Conservation (phyloP, 2,888 invertebrate genomes). For the Eupithecia subumbrata region DNA sequence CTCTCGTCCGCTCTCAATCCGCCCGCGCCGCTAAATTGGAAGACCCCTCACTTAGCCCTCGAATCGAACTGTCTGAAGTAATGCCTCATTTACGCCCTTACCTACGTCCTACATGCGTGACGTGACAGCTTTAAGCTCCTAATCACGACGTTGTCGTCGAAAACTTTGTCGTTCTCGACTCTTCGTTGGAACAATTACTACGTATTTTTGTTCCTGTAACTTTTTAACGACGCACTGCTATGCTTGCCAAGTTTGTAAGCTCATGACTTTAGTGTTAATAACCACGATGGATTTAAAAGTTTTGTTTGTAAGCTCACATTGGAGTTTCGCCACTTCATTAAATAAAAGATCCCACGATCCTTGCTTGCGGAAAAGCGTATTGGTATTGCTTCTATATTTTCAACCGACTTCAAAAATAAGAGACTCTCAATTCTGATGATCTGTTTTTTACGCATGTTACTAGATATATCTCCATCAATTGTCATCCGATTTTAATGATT, state of each 20-base stretch:
- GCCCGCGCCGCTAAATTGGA: conserved; percentile 29
- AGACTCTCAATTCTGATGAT: neutral
- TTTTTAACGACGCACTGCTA: conserved; percentile 22
- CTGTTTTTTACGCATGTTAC: neutral
- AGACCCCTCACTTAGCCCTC: conserved; percentile 22
- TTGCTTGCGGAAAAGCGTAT: conserved; percentile 12
- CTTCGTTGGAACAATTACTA: conserved; percentile 20
- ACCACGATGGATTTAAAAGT: too few species aligned
- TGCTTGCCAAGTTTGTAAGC: conserved; percentile 24
- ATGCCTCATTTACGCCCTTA: conserved; percentile 20
- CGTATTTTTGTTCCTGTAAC: conserved; percentile 23
- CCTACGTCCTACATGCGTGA: conserved; percentile 19
- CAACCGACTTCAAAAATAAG: neutral
- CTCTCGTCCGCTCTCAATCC: conserved; percentile 15
- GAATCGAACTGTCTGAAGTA: conserved; percentile 21
- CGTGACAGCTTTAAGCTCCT: conserved; percentile 12
- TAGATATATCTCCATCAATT: neutral
- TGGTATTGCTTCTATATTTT: neutral
- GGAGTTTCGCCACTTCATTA: conserved; percentile 20
- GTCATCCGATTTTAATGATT: neutral
- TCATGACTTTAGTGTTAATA: too few species aligned
- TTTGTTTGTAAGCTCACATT: conserved; percentile 21
- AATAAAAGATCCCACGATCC: conserved; percentile 7
- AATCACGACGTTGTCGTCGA: conserved; percentile 14
- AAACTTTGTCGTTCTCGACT: conserved; percentile 25